These are phyloP conservation scores for Chloebia gouldiae DNA, from an alignment of 2,113 vertebrate genomes.

Conservation along the genomic window DNA sequence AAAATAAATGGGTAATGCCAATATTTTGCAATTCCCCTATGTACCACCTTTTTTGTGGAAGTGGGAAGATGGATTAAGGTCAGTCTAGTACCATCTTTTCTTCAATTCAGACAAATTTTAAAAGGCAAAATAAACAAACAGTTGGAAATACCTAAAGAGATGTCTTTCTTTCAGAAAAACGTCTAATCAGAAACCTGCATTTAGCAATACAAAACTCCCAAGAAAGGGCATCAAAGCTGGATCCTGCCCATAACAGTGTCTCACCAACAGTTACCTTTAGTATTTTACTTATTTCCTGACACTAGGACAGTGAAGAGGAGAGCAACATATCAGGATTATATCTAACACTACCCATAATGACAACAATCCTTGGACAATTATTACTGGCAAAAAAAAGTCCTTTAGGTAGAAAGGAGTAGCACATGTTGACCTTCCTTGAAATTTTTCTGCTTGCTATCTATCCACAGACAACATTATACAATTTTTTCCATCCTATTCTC, in stretches of 20 bases:
- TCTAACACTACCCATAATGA: not conserved
- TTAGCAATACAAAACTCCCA: not conserved
- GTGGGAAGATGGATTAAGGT: not conserved
- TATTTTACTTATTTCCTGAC: not conserved
- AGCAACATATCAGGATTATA: not conserved
- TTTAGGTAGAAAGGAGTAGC: not conserved
- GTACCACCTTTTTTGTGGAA: not conserved
- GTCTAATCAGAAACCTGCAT: not conserved
- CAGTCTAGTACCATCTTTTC: not conserved
- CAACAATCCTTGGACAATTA: not conserved
- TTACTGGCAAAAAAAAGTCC: not conserved
- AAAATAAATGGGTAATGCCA: not conserved
- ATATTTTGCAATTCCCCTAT: not conserved
- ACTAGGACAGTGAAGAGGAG: not conserved
- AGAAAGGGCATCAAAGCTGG: not conserved
- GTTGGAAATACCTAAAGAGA: not conserved
- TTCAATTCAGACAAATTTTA: not conserved
- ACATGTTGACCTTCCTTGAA: not conserved
- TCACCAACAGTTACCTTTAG: not conserved
- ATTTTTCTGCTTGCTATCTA: not conserved
- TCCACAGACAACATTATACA: not conserved
- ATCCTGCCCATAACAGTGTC: not conserved
- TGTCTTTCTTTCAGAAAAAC: not conserved
- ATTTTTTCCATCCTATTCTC: not conserved
- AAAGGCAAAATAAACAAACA: not conserved